phyloP scores from a whole-genome alignment of 2,888 invertebrate species.

The Agriotes lineatus region DNA sequence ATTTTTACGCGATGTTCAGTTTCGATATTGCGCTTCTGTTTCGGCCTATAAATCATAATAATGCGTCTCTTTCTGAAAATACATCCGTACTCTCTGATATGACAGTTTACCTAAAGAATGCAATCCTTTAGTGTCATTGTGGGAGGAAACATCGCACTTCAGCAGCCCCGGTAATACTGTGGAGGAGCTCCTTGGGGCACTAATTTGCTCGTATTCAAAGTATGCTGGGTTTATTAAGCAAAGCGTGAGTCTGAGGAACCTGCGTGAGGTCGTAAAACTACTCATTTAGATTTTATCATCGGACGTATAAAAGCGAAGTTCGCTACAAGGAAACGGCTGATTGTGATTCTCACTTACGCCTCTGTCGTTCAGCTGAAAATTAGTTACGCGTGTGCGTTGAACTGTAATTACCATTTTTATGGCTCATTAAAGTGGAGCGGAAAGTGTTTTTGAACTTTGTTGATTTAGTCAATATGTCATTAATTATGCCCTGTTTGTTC shows the following conservation, averaged over 20 bases:
- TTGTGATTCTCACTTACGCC: conserved; percentile 40
- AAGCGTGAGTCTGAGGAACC: conserved; percentile 42
- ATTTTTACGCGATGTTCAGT: background rate
- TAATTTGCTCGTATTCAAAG: conserved; percentile 43
- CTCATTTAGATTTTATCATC: conserved; percentile 46
- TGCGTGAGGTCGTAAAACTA: conserved; percentile 44
- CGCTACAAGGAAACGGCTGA: conserved; percentile 37
- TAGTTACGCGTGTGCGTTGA: conserved; percentile 29
- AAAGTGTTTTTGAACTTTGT: conserved; percentile 29
- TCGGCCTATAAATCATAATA: background rate
- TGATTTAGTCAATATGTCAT: conserved; percentile 23
- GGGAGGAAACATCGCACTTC: conserved; percentile 24
- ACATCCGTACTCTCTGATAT: background rate
- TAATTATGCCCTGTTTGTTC: conserved; percentile 29
- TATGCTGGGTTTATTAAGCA: conserved; percentile 44
- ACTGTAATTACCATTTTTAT: conserved; percentile 36
- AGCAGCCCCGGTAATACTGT: conserved; percentile 39
- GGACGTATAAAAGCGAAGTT: conserved; percentile 38
- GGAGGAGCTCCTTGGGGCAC: conserved; percentile 39
- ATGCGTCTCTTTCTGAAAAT: background rate
- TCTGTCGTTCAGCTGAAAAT: conserved; percentile 27
- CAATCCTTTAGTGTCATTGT: conserved; percentile 36
- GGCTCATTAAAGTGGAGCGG: conserved; percentile 32
- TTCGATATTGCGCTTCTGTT: background rate
- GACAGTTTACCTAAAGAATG: conserved; percentile 33